Percentiles rank a stretch among this genome's conserved stretches.
phyloP scores from a whole-genome alignment of 2,113 vertebrate genomes.

The Rhinopomastus cyanomelas region DNA sequence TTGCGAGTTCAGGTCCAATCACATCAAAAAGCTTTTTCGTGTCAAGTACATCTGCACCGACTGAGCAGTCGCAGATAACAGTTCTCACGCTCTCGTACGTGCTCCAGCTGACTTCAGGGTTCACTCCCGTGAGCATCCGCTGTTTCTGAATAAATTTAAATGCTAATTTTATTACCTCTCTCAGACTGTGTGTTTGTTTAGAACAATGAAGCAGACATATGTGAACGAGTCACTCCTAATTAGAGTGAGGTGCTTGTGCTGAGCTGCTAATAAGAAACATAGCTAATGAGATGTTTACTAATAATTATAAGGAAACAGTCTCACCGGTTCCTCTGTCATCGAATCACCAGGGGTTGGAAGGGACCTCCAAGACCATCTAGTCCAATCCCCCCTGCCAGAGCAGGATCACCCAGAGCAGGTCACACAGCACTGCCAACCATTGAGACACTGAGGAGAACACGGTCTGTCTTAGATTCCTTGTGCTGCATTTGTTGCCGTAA shows the following conservation, averaged over 20 bases:
- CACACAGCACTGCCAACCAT: too few species aligned
- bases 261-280: neutral
- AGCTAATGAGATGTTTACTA: neutral
- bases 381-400: too few species aligned
- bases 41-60: neutral
- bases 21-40: neutral
- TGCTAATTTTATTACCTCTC: constrained; percentile 3
- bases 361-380: too few species aligned
- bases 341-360: too few species aligned
- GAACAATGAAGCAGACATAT: neutral
- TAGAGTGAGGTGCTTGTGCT: neutral
- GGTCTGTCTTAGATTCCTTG: neutral
- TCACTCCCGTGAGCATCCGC: neutral
- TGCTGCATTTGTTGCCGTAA: neutral
- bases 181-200: neutral
- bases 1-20: neutral
- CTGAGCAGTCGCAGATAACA: neutral
- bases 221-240: neutral
- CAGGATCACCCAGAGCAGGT: too few species aligned
- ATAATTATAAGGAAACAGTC: neutral
- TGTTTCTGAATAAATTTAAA: neutral
- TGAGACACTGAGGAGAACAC: neutral
- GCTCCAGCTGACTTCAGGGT: neutral
- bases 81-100: neutral
- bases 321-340: neutral